phyloP scores from a whole-genome alignment of 2,113 vertebrate species.

The Halichoerus grypus region DNA sequence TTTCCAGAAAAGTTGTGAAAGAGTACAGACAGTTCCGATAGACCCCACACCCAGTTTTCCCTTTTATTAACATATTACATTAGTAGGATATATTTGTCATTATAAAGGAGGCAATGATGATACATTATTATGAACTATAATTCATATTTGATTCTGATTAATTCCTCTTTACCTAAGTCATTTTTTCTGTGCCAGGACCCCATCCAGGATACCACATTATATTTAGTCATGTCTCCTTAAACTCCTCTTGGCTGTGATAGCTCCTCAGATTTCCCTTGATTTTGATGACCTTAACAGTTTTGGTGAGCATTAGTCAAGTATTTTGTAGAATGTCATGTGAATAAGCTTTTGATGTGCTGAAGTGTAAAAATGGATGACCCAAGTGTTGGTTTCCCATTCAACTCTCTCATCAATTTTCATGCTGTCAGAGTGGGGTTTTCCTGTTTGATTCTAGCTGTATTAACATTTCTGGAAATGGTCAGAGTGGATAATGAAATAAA shows the following conservation, averaged over 20 bases:
- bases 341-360: background rate
- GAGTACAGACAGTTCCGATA: background rate
- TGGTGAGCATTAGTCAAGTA: background rate
- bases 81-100: background rate
- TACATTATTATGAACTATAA: background rate
- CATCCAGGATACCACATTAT: background rate
- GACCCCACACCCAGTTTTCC: background rate
- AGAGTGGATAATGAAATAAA: slow-evolving; percentile 55
- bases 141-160: background rate
- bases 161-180: background rate
- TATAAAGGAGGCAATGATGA: background rate
- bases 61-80: background rate
- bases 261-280: background rate
- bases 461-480: slow-evolving; percentile 61
- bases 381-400: background rate
- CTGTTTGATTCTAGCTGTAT: background rate
- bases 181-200: background rate
- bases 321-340: background rate
- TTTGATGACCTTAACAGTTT: background rate
- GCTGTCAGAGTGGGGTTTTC: slow-evolving; percentile 23
- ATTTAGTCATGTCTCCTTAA: background rate
- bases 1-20: background rate
- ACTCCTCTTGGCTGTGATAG: background rate
- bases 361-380: background rate
- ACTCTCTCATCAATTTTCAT: background rate